These are phyloP conservation scores for Ia io DNA, from an alignment of 2,113 vertebrate species.

Conservation along the genomic window DNA sequence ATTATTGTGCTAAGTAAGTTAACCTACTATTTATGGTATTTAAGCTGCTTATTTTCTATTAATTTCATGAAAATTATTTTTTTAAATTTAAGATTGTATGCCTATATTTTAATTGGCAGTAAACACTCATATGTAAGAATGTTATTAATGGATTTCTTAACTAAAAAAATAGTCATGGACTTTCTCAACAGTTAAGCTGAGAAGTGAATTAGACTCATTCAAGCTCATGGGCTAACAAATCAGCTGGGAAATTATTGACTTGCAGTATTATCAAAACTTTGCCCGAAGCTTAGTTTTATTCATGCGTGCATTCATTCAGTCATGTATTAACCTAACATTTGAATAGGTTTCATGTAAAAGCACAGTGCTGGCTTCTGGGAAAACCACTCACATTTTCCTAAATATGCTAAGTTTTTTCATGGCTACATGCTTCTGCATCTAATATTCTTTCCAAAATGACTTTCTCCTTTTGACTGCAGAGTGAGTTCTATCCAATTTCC, in stretches of 20 bases:
- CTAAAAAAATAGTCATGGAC: neutral
- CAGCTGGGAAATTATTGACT: constrained; percentile 13
- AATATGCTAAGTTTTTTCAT: neutral
- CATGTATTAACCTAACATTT: neutral
- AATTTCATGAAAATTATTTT: neutral
- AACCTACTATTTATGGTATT: neutral
- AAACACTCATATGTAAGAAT: neutral
- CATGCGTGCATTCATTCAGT: neutral
- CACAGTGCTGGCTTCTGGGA: neutral
- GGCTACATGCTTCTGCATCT: neutral
- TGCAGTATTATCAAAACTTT: neutral
- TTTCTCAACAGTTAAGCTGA: neutral
- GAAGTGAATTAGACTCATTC: constrained; percentile 1
- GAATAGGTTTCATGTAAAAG: neutral
- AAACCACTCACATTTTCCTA: neutral
- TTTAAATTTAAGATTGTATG: neutral
- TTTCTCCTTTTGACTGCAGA: neutral
- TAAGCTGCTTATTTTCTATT: neutral
- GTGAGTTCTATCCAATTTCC: neutral
- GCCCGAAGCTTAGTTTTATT: constrained; percentile 17
- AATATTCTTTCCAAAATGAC: constrained; percentile 1
- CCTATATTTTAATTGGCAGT: neutral
- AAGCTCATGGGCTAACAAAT: constrained; percentile 8
- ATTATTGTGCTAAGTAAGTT: neutral
- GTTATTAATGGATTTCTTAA: neutral